phyloP scores from a whole-genome alignment of 1,140 invertebrate species.

The Lepidurus packardi region DNA sequence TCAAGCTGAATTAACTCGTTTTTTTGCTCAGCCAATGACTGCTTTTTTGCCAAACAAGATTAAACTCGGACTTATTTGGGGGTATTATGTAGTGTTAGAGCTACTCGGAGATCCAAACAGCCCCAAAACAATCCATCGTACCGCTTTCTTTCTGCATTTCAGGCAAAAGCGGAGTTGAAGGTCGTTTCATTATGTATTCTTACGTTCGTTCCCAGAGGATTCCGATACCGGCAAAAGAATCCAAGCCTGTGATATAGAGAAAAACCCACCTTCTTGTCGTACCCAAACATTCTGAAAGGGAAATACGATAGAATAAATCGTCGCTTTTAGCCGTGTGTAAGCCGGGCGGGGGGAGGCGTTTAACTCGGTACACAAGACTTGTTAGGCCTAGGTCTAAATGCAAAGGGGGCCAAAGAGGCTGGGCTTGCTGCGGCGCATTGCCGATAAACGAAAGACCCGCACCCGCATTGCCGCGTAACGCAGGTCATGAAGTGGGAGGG shows the following conservation, averaged over 20 bases:
- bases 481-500: background rate
- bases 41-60: too few species aligned
- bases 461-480: constrained; percentile 20
- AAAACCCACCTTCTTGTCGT: constrained; percentile 2
- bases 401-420: constrained; percentile 20
- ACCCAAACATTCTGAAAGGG: too few species aligned
- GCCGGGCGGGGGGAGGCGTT: background rate
- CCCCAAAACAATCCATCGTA: too few species aligned
- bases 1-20: too few species aligned
- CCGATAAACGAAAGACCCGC: constrained; percentile 14
- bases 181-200: too few species aligned
- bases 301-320: background rate
- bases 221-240: background rate
- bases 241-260: background rate
- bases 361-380: constrained; percentile 7
- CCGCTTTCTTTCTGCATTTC: too few species aligned
- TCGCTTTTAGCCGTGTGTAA: background rate
- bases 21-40: too few species aligned
- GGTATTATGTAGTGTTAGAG: too few species aligned
- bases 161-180: too few species aligned
- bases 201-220: too few species aligned
- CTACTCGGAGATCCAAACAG: too few species aligned
- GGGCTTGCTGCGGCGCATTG: constrained; percentile 12
- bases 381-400: constrained; percentile 3
- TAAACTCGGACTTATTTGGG: too few species aligned